Conservation (phyloP, 2,888 invertebrate species). For the Timema podura region DNA sequence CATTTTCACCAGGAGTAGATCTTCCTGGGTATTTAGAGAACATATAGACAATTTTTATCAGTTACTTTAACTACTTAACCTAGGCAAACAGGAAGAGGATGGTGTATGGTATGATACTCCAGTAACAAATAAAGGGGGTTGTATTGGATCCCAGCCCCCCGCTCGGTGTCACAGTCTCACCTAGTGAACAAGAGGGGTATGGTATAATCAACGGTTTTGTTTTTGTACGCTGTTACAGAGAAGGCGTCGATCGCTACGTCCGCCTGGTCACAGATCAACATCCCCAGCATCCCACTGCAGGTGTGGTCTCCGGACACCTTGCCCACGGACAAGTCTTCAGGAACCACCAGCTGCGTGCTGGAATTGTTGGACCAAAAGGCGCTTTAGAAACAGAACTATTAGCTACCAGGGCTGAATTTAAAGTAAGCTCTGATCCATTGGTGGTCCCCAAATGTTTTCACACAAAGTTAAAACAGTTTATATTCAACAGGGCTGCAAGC, state of each 20-base stretch:
- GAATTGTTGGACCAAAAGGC: neutral
- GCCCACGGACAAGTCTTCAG: neutral
- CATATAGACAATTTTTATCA: no score
- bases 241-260: neutral
- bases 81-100: no score
- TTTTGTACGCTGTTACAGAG: neutral
- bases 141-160: no score
- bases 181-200: neutral
- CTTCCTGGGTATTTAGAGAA: no score
- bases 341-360: neutral
- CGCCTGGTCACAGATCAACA: neutral
- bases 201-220: neutral
- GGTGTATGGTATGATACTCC: no score
- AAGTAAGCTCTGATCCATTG: no score
- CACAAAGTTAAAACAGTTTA: neutral
- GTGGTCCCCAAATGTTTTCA: neutral
- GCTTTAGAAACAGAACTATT: no score
- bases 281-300: conserved; percentile 4
- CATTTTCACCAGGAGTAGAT: no score
- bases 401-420: no score
- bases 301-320: neutral
- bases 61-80: no score
- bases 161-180: neutral
- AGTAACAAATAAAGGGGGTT: no score
- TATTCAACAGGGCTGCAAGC: neutral